Conservation (phyloP, 2,113 vertebrate genomes). For the Choloepus hoffmanni region DNA sequence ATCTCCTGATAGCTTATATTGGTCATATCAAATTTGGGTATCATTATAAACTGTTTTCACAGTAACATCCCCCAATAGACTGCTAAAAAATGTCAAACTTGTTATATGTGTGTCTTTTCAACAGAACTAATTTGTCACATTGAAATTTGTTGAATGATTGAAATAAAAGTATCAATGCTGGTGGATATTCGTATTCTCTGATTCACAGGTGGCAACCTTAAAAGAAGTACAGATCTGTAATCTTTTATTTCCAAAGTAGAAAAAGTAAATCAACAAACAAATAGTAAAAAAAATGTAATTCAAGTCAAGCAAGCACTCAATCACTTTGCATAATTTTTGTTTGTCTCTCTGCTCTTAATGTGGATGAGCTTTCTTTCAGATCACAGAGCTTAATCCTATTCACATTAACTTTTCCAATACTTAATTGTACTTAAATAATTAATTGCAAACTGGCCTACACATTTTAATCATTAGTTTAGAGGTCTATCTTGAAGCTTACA, state of each 20-base stretch:
- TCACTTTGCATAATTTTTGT: not conserved
- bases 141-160: not conserved
- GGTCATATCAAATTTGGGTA: not conserved
- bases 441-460: not conserved
- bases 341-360: not conserved
- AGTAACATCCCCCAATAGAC: not conserved
- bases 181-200: not conserved
- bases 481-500: not conserved
- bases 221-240: not conserved
- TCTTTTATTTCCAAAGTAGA: not conserved
- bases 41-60: not conserved
- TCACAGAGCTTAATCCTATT: not conserved
- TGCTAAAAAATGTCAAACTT: conserved; percentile 12
- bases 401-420: not conserved
- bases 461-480: not conserved
- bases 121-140: not conserved
- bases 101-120: not conserved
- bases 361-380: not conserved
- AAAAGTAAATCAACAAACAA: not conserved
- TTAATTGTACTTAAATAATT: not conserved
- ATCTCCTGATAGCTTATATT: not conserved
- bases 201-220: not conserved
- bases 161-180: not conserved
- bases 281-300: not conserved
- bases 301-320: not conserved